These are phyloP conservation scores for Drosophila azteca DNA, from an alignment of 1,140 invertebrate genomes.

Conservation along the genomic window DNA sequence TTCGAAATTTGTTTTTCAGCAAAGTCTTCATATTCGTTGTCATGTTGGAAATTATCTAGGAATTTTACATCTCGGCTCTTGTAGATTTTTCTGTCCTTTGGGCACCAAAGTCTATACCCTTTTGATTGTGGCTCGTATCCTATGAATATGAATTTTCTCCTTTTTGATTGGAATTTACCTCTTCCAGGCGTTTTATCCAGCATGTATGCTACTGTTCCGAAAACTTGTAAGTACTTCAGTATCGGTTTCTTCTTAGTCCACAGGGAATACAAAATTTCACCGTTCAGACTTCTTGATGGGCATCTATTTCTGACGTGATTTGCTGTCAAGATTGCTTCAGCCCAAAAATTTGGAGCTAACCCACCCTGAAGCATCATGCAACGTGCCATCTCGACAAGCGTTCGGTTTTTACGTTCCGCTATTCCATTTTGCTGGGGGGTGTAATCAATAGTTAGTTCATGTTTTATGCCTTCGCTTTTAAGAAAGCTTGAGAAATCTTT, in stretches of 20 bases:
- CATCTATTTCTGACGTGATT: slow-evolving; percentile 62
- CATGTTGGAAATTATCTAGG: neutral
- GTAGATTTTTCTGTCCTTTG: too few species aligned
- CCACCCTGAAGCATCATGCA: slow-evolving; percentile 42
- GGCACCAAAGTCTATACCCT: too few species aligned
- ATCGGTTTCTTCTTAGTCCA: neutral
- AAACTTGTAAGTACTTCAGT: neutral
- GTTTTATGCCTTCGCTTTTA: neutral
- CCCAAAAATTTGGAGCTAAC: slow-evolving; percentile 44
- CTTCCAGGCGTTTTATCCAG: too few species aligned
- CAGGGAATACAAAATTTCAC: neutral
- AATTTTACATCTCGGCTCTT: too few species aligned
- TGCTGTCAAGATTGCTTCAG: slow-evolving; percentile 21
- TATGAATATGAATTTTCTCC: too few species aligned
- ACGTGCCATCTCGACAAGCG: slow-evolving; percentile 43
- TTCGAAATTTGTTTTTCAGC: neutral
- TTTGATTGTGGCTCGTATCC: too few species aligned
- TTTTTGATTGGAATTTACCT: too few species aligned
- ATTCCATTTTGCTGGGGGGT: slow-evolving; percentile 20
- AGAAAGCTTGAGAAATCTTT: too few species aligned
- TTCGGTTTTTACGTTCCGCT: slow-evolving; percentile 18
- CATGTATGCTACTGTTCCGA: too few species aligned
- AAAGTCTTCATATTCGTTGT: slow-evolving; percentile 2
- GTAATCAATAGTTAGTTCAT: slow-evolving; percentile 17
- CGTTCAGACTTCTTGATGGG: slow-evolving; percentile 53